phyloP scores from a whole-genome alignment of 2,888 invertebrate species.

The Andrena chrysosceles region DNA sequence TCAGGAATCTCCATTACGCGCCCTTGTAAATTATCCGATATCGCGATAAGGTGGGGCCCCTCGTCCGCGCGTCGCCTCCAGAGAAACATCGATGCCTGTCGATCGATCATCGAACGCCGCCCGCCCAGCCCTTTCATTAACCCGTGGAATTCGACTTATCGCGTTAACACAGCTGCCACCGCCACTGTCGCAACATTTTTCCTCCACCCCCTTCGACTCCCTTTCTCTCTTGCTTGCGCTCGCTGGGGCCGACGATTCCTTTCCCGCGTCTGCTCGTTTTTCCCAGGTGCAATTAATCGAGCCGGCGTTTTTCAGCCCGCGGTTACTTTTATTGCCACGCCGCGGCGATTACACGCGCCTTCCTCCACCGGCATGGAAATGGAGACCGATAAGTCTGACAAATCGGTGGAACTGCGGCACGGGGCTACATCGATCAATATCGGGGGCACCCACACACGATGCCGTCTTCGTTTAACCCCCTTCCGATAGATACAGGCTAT shows the following conservation, averaged over 20 bases:
- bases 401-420: conserved; percentile 25
- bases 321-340: conserved; percentile 32
- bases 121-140: conserved; percentile 58
- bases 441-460: background rate
- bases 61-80: conserved; percentile 23
- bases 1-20: conserved; percentile 70
- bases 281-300: conserved; percentile 10
- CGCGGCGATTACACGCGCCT: conserved; percentile 6
- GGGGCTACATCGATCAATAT: conserved; percentile 27
- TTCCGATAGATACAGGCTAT: too few species aligned
- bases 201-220: too few species aligned
- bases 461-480: too few species aligned
- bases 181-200: conserved; percentile 36
- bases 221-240: background rate
- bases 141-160: conserved; percentile 66
- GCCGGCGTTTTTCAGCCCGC: background rate
- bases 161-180: conserved; percentile 63
- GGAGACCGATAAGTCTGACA: conserved; percentile 35
- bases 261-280: background rate
- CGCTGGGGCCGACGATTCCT: background rate
- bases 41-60: conserved; percentile 60
- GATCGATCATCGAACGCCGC: conserved; percentile 57
- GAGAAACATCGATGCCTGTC: conserved; percentile 55
- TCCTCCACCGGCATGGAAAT: conserved; percentile 20
- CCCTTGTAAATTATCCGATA: conserved; percentile 68